These are phyloP conservation scores for Prochilodus magdalenae DNA, from an alignment of 2,113 vertebrate species.

Conservation along the genomic window DNA sequence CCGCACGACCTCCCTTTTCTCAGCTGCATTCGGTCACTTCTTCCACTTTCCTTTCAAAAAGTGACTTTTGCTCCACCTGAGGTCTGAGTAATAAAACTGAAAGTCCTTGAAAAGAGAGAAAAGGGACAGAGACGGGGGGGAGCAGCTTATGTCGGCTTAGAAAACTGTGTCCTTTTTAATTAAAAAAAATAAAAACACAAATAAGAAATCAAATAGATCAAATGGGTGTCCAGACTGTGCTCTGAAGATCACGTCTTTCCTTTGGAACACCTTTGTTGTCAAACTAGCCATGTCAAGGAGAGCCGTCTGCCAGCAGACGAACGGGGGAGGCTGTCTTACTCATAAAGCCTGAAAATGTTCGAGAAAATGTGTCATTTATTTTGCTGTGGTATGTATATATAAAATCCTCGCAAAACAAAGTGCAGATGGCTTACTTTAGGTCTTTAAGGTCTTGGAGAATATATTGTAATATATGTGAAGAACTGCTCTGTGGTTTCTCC, in stretches of 20 bases:
- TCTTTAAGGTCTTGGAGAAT: background rate
- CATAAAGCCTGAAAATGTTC: background rate
- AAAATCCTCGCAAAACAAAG: background rate
- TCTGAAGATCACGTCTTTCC: constrained; percentile 24
- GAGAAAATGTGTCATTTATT: constrained; percentile 9
- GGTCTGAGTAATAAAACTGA: background rate
- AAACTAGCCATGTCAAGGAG: constrained; percentile 19
- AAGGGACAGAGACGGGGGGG: background rate
- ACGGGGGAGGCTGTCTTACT: constrained; percentile 8
- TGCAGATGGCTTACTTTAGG: background rate
- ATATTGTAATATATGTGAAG: background rate
- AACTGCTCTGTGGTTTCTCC: no score
- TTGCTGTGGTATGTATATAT: no score
- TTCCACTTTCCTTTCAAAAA: constrained; percentile 1
- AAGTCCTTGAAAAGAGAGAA: constrained; percentile 9
- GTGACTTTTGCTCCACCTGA: background rate
- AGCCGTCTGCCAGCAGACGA: constrained; percentile 4
- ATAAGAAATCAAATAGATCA: background rate
- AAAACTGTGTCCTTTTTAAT: background rate
- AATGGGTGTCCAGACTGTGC: background rate
- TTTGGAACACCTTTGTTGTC: background rate
- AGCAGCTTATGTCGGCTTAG: background rate
- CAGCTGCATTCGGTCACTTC: constrained; percentile 13
- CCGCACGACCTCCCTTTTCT: background rate
- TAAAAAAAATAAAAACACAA: constrained; percentile 3